phyloP scores from a whole-genome alignment of 2,113 vertebrate genomes.

The Loxodonta africana region DNA sequence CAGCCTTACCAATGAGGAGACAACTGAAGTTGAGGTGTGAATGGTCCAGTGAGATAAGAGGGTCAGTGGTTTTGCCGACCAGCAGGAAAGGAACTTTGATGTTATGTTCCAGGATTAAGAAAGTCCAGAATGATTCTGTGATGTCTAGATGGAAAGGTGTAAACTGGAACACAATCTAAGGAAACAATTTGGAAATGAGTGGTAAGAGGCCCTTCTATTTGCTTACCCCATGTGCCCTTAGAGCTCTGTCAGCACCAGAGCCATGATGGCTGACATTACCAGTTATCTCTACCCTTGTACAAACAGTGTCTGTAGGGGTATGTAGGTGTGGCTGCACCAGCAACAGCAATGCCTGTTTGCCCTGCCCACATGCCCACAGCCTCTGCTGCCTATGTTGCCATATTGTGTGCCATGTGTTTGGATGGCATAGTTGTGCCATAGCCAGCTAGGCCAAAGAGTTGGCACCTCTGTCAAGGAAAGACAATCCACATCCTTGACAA shows the following conservation, averaged over 20 bases:
- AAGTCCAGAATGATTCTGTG: constrained; percentile 94
- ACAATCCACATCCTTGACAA: not conserved
- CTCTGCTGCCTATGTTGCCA: not conserved
- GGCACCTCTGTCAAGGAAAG: not conserved
- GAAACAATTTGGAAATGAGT: not conserved
- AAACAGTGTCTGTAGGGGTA: not conserved
- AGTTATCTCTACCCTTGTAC: not conserved
- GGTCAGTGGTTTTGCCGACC: constrained; percentile 91
- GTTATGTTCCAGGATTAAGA: constrained; percentile 90
- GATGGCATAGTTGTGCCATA: not conserved
- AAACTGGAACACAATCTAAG: constrained; percentile 93
- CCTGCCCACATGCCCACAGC: not conserved
- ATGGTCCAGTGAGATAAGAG: constrained; percentile 90
- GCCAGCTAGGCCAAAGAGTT: not conserved
- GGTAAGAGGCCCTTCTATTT: not conserved
- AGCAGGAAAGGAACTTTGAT: constrained; percentile 93
- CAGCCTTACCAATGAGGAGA: constrained; percentile 90
- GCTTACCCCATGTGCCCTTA: not conserved
- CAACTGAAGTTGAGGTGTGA: constrained; percentile 91
- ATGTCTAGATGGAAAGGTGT: constrained; percentile 86
- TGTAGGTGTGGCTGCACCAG: not conserved
- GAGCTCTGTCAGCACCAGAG: not conserved
- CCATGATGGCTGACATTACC: not conserved
- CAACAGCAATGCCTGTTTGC: not conserved
- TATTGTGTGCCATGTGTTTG: not conserved